phyloP scores from a whole-genome alignment of 2,888 invertebrate species.

The Lumbricus terrestris region DNA sequence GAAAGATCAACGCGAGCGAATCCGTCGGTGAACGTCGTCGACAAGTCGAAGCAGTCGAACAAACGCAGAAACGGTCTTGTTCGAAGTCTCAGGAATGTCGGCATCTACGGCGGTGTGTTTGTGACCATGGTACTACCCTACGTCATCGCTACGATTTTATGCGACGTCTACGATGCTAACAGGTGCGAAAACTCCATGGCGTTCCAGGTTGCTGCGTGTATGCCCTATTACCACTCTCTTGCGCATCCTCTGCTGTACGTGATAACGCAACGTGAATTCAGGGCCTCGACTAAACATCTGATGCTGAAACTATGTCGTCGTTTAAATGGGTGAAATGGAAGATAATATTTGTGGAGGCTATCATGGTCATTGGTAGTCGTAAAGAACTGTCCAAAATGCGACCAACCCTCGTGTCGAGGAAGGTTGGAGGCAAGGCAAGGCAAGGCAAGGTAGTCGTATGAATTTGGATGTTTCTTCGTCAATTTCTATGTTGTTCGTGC shows the following conservation, averaged over 20 bases:
- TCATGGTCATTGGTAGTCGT: neutral
- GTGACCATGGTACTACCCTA: neutral
- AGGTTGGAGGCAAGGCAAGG: too few species aligned
- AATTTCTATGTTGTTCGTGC: neutral
- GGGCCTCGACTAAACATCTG: neutral
- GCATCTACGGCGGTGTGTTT: neutral
- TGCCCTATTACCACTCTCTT: neutral
- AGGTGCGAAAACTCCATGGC: neutral
- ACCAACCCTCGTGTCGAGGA: too few species aligned
- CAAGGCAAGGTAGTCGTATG: neutral
- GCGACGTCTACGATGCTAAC: neutral
- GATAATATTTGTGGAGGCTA: too few species aligned
- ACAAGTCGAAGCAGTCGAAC: neutral
- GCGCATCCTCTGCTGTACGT: neutral
- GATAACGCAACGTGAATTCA: neutral
- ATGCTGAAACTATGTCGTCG: neutral
- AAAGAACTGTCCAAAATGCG: too few species aligned
- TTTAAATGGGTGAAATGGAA: neutral
- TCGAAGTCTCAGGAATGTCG: neutral
- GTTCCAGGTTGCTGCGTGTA: neutral
- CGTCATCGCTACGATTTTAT: neutral
- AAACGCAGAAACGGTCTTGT: neutral
- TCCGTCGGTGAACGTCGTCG: neutral
- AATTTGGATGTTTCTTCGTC: neutral
- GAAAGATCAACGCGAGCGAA: neutral